These are phyloP conservation scores for Ochotona princeps DNA, from an alignment of 2,113 vertebrate species.

Conservation along the genomic window DNA sequence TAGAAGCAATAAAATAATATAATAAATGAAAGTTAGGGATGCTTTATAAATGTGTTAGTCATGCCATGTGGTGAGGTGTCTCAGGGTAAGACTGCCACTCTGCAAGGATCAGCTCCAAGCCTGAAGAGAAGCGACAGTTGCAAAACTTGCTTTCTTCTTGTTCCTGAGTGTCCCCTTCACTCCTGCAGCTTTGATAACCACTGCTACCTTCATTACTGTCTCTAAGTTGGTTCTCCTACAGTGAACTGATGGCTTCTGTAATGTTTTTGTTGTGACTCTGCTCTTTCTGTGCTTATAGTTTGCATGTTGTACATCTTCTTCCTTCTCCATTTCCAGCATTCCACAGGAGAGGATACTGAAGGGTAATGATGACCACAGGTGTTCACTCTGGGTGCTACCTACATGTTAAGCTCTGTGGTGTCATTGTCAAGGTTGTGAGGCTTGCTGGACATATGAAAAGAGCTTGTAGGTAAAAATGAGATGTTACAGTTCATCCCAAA, in stretches of 20 bases:
- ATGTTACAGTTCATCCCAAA: not conserved
- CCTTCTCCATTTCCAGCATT: not conserved
- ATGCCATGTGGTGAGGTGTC: not conserved
- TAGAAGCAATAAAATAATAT: not conserved
- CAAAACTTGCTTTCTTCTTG: not conserved
- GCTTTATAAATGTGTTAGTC: not conserved
- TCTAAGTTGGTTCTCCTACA: too few relatives aligned
- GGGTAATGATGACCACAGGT: too few relatives aligned
- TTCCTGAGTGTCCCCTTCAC: not conserved
- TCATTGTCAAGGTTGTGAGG: too few relatives aligned
- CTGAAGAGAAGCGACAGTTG: not conserved
- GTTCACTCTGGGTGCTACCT: too few relatives aligned
- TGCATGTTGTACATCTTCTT: not conserved
- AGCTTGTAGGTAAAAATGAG: too few relatives aligned
- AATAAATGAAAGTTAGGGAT: not conserved
- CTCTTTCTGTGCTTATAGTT: not conserved
- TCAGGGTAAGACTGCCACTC: not conserved
- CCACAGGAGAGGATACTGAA: too few relatives aligned
- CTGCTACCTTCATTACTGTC: not conserved
- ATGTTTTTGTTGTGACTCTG: not conserved
- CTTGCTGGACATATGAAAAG: too few relatives aligned
- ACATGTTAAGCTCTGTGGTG: not conserved
- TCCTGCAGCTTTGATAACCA: not conserved
- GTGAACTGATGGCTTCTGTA: fast-evolving
- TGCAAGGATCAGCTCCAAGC: not conserved